Percentiles rank a stretch among this genome's conserved stretches.
These are phyloP conservation scores for Limnephilus lunatus DNA, from an alignment of 2,888 invertebrate genomes.

Conservation along the genomic window DNA sequence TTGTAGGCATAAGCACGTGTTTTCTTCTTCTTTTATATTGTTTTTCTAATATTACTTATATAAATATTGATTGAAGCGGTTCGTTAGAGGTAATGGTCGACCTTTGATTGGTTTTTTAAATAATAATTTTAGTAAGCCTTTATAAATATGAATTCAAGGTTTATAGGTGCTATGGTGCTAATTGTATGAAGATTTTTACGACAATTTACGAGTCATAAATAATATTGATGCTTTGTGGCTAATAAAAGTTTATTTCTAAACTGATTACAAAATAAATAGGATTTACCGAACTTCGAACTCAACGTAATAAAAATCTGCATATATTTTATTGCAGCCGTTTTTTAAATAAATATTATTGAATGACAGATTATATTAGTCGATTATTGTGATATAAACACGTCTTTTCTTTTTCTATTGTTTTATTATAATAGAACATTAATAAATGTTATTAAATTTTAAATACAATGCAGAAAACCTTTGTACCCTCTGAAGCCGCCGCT, in stretches of 20 bases:
- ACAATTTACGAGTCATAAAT: background rate
- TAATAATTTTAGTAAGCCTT: background rate
- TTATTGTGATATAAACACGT: too few species aligned
- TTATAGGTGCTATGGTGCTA: background rate
- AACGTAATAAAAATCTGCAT: background rate
- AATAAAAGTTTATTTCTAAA: background rate
- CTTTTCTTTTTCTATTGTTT: too few species aligned
- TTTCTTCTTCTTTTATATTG: too few species aligned
- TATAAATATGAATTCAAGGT: background rate
- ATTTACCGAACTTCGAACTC: background rate
- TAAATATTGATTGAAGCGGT: too few species aligned
- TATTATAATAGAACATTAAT: too few species aligned
- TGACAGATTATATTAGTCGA: too few species aligned
- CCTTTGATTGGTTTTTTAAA: background rate
- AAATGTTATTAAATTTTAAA: too few species aligned
- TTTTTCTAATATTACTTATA: too few species aligned
- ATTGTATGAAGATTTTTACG: background rate
- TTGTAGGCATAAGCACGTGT: too few species aligned
- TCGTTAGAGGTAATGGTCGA: background rate
- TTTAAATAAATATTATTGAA: background rate
- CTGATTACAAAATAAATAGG: background rate
- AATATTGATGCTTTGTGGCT: background rate
- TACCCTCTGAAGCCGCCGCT: too few species aligned
- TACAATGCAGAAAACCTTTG: too few species aligned
- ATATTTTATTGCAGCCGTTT: background rate